Evolutionary conservation across 2,113 vertebrate species (phyloP).

Genomic region (Rhodinocichla rosea): DNA sequence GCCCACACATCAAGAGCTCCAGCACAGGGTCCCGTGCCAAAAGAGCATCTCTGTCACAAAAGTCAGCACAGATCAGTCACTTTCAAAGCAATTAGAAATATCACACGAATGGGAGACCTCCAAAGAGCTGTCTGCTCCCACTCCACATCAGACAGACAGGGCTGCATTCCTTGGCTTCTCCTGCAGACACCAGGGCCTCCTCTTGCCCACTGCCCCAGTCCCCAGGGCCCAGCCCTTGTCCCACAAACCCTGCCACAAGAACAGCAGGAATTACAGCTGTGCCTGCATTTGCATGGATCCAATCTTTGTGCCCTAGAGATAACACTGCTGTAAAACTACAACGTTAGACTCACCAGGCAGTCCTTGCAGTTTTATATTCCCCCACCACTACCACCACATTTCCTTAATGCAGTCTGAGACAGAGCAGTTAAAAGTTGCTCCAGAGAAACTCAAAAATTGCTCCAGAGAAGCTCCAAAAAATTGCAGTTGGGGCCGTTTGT

Average conservation of each 20-base stretch:
- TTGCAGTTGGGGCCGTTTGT: not conserved
- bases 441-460: not conserved
- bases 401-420: not conserved
- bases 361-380: not conserved
- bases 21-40: not conserved
- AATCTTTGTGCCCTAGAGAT: slow-evolving; percentile 39
- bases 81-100: not conserved
- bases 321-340: not conserved
- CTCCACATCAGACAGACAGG: not conserved
- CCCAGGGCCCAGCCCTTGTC: not conserved
- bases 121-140: not conserved
- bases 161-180: not conserved
- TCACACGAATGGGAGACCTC: not conserved
- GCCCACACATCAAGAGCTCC: not conserved
- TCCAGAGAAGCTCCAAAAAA: not conserved
- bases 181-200: not conserved
- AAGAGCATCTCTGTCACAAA: not conserved
- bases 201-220: not conserved
- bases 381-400: not conserved
- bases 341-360: not conserved
- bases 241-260: slow-evolving; percentile 11
- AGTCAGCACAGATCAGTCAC: not conserved
- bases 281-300: not conserved
- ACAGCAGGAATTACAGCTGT: not conserved
- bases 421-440: not conserved